A percentile compares a stretch with the other conserved stretches of the same genome.
These are phyloP conservation scores for Porites cylindrica DNA, from an alignment of 92 coral and sea anemone genomes.

Conservation along the genomic window DNA sequence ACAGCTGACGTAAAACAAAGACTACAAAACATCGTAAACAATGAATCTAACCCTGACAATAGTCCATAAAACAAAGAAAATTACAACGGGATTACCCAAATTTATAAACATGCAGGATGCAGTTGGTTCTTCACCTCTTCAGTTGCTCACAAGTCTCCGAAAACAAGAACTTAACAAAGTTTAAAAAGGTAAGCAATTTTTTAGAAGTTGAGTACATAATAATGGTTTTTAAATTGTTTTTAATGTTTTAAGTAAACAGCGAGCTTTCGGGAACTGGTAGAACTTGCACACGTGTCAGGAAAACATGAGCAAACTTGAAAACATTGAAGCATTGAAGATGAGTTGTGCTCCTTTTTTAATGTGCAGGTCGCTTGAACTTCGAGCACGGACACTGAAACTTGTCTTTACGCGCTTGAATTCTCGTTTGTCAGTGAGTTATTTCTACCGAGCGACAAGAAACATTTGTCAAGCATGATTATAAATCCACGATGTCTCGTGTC, in stretches of 20 bases:
- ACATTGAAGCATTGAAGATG: not conserved
- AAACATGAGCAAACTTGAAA: not conserved
- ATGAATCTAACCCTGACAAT: no score
- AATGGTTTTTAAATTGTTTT: not conserved
- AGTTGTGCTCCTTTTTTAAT: not conserved
- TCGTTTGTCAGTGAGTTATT: no score
- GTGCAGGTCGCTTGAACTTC: not conserved
- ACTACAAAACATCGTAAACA: no score
- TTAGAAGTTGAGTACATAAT: not conserved
- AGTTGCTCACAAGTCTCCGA: not conserved
- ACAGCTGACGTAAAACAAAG: no score
- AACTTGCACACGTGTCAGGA: not conserved
- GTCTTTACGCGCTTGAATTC: no score
- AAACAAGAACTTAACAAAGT: not conserved
- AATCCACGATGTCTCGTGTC: no score
- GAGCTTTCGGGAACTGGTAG: not conserved
- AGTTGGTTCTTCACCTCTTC: not conserved
- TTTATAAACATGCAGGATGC: no score
- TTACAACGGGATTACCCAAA: no score
- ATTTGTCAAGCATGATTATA: no score
- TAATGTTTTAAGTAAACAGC: not conserved
- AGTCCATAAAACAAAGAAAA: no score
- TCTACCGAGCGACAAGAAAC: not conserved
- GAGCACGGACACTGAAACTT: no score
- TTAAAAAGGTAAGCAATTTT: not conserved